Evolutionary conservation across 1,140 invertebrate species (phyloP), one percentile per base, ranked within the genome.

Genomic region (Sminthurides bifidus): DNA sequence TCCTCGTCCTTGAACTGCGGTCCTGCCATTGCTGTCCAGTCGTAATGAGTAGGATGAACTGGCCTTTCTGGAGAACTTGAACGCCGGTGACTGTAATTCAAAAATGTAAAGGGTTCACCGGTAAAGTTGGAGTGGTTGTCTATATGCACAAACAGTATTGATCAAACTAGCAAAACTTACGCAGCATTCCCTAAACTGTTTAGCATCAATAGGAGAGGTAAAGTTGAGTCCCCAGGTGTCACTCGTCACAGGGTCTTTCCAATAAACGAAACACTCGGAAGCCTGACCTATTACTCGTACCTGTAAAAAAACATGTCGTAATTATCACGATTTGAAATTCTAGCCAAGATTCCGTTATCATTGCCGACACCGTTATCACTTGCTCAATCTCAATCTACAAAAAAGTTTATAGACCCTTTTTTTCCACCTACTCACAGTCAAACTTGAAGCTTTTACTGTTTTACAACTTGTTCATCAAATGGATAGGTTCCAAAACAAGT

Each of bases 211-310:
- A 21, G 92, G 83, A 38, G 91, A 95, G 38, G 92, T 95, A 70
- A 97, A 96, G 74, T 96, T 96, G 52, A 96, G 79, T 43, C 93
- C 92, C 92, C 93, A 97, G n/a, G 93, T 95, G 71, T 94, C 91
- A 71, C 89, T 91, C 60, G 89, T 92, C 79, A 88, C 85, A 2
- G 87, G 83, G 74, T 96, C 93, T 73, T 93, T 93, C 92, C 92
- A 97, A 71, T 96, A 95, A 33, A 96, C 89, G 73, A 97, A 97
- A 74, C 92, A 95, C 76, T 96, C 92, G 10, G 92, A 95, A 23
- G 92, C 92, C 74, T 94, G 92, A 12, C 91, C 92, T 67, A 97
- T 91, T 61, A n/a, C 91, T 81, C 43, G 92, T 96, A 29, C 92
- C 91, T 94, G 69, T 29, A 66, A 65, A 74, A 66, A 65, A 65